Evolutionary conservation across 2,113 vertebrate species (phyloP).

Genomic region (Oryzias celebensis): DNA sequence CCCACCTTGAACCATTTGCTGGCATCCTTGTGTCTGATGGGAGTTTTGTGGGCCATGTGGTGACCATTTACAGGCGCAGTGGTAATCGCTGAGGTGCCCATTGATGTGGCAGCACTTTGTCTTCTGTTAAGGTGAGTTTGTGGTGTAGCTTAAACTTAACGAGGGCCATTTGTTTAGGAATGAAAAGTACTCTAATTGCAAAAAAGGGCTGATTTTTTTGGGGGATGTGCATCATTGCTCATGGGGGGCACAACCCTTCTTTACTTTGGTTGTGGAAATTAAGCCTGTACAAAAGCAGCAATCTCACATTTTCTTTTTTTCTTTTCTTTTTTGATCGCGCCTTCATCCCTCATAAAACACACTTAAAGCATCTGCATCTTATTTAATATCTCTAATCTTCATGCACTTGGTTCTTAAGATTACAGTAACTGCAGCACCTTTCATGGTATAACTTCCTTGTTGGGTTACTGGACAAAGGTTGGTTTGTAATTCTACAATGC

Average conservation of each 20-base stretch:
- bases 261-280: neutral
- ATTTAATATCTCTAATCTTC: neutral
- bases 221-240: neutral
- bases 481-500: neutral
- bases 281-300: neutral
- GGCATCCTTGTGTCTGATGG: slow-evolving; percentile 40
- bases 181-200: neutral
- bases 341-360: neutral
- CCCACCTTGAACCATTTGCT: slow-evolving; percentile 61
- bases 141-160: slow-evolving; percentile 2
- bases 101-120: slow-evolving; percentile 39
- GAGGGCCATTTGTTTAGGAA: slow-evolving; percentile 5
- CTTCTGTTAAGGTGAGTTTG: slow-evolving; percentile 23
- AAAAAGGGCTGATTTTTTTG: neutral
- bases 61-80: slow-evolving; percentile 51
- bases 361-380: neutral
- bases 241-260: neutral
- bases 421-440: too few relatives aligned
- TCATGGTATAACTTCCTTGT: neutral
- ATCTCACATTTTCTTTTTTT: too few relatives aligned
- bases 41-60: slow-evolving; percentile 58
- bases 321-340: too few relatives aligned
- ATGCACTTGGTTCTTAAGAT: too few relatives aligned
- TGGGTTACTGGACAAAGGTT: neutral
- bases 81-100: slow-evolving; percentile 31